phyloP scores from a whole-genome alignment of 2,888 invertebrate species.

The Pterobdella sp. region DNA sequence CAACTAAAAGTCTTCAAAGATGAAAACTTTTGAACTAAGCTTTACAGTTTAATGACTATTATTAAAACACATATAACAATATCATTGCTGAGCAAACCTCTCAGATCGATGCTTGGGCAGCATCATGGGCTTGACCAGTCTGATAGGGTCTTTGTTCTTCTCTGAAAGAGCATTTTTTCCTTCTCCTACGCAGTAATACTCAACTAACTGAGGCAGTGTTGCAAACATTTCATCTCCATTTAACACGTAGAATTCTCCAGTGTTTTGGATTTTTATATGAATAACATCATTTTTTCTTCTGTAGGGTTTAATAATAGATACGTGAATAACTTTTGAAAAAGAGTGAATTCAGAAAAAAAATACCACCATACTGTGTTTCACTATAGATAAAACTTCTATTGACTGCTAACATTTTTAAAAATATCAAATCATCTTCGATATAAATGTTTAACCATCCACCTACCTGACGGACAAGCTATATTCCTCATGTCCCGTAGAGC shows the following conservation, averaged over 20 bases:
- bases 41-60: too few species aligned
- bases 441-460: too few species aligned
- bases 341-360: too few species aligned
- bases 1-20: too few species aligned
- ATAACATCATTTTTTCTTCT: conserved; percentile 88
- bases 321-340: neutral
- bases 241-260: conserved; percentile 91
- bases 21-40: too few species aligned
- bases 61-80: too few species aligned
- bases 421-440: too few species aligned
- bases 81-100: too few species aligned
- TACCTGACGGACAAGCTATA: conserved; percentile 87
- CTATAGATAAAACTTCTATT: too few species aligned
- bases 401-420: too few species aligned
- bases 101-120: conserved; percentile 93
- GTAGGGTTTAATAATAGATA: conserved; percentile 24
- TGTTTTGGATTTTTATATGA: conserved; percentile 97
- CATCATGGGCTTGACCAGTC: conserved; percentile 82
- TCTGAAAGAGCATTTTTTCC: conserved; percentile 66
- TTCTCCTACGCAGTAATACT: conserved; percentile 66
- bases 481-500: conserved; percentile 87
- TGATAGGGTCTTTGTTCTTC: conserved; percentile 89
- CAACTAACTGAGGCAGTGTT: conserved; percentile 88
- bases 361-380: too few species aligned
- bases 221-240: conserved; percentile 94